Base-by-base conservation (phyloP, 2,888 invertebrate genomes). In the Megastigmus dorsalis region DNA sequence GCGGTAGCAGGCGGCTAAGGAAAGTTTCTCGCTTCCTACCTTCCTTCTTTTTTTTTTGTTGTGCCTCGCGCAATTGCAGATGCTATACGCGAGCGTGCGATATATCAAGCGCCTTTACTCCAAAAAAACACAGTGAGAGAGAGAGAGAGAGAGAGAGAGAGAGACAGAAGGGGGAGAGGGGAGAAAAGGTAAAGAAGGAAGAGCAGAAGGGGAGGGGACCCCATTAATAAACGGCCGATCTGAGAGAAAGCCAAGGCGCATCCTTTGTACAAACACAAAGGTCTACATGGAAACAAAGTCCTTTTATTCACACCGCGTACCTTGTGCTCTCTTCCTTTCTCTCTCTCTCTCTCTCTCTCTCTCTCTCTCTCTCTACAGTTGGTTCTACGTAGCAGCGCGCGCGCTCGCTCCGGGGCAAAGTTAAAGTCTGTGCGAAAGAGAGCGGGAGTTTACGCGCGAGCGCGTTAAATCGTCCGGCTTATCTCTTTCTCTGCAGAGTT, bases 391-490 rank as follows among this genome's bases (percentile, higher is more conserved):
- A n/a, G n/a, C n/a, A n/a, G n/a, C n/a, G n/a, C n/a, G n/a, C n/a
- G n/a, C n/a, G n/a, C 18, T 36, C 15, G 26, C 18, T 57, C 28
- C 48, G 10, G 6, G 54, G 7, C 2, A 4, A 13, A 45, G 18
- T 28, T n/a, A 28, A 52, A 45, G n/a, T 5, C 28, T n/a, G n/a
- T n/a, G 13, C 18, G 7, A n/a, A n/a, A n/a, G n/a, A n/a, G n/a
- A n/a, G n/a, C n/a, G n/a, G n/a, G n/a, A 26, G 26, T 50, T 36
- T 38, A 38, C 18, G 26, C 41, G 28, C 9, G 48, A 13, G 26
- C 36, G 55, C 57, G 71, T 65, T 72, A 57, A 72, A 72, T 72
- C 59, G 65, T 30, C 41, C 43, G 59, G 66, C 65, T 66, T 66
- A 72, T 72, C 65, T 59, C 7, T 13, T 41, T 41, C n/a, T 10